Evolutionary conservation across 2,113 vertebrate genomes (phyloP), one percentile per base, ranked within the genome.

Genomic region (Chamaea fasciata): DNA sequence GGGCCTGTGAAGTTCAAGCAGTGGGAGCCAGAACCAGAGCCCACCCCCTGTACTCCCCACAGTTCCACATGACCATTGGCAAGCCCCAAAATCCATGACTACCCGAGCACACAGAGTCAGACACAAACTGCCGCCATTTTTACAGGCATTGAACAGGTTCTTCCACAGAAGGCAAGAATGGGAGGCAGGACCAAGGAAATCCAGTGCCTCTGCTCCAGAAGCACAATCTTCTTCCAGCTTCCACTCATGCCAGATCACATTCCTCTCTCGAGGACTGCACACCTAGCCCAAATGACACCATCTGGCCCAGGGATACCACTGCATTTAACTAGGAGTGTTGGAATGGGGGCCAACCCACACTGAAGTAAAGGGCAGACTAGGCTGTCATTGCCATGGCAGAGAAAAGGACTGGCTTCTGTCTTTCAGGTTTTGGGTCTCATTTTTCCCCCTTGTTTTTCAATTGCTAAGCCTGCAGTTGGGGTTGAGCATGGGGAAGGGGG

Each of bases 381-480:
- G 22, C 53, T 17, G 26, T 24, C 31, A 3, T 2, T 28, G 37
- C 33, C 39, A 49, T 1, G 2, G 24, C 77, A 80, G 23, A 50
- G 8, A 30, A 69, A 59, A 9, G 24, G 26, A 77, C 22, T 30
- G 30, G 20, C 22, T 83, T 80, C 69, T 83, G n/a, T 71, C 53
- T 73, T 91, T 33, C 6, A 14, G 20, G 14, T 83, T 69, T 26
- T 6, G 42, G 31, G 35, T 22, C 30, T 64, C 15, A 5, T 35
- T 56, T 39, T 57, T 31, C 6, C 30, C 83, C 80, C 88, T 65
- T 57, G 22, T 37, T 87, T 63, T 84, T 57, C 69, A 92, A 92
- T 88, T 90, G 65, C 94, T 74, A 90, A 94, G 87, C 84, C 91
- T 96, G 87, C 63, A 87, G 11, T 41, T 95, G 95, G 97, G 96